Conservation (phyloP, 2,797 vertebrate genomes). For the Enteromius treurensis region DNA sequence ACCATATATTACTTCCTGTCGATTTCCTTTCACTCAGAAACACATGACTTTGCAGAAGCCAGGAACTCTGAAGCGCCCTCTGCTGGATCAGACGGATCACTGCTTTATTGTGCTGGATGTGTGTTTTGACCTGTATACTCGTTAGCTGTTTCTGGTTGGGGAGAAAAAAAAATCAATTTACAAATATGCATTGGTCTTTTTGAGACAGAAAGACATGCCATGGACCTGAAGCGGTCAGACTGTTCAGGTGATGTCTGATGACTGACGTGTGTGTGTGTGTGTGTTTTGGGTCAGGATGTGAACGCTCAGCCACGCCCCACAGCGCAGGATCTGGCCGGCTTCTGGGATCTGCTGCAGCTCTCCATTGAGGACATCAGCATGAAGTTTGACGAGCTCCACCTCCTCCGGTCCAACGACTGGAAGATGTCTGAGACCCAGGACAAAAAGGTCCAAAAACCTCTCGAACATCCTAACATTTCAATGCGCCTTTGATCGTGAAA, state of each 20-base stretch:
- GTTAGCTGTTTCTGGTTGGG: background rate
- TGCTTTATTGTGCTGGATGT: background rate
- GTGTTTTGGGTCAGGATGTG: conserved; percentile 80
- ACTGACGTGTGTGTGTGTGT: background rate
- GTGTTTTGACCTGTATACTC: too few species aligned
- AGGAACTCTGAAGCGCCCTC: background rate
- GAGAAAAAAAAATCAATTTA: background rate
- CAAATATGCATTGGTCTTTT: background rate
- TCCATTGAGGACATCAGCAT: conserved; percentile 99
- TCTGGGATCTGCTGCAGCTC: conserved; percentile 99
- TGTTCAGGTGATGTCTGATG: background rate
- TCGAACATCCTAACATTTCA: background rate
- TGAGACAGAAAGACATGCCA: background rate
- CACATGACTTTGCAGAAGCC: background rate
- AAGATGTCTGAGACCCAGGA: conserved; percentile 91
- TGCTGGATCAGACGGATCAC: background rate
- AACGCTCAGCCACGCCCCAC: conserved; percentile 91
- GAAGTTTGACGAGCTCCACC: conserved; percentile 99
- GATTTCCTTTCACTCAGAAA: background rate
- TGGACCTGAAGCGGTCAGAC: background rate
- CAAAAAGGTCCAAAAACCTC: conserved; percentile 86
- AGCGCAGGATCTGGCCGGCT: conserved; percentile 96
- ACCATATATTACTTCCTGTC: background rate
- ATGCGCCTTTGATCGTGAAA: background rate
- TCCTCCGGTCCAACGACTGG: conserved; percentile 98